phyloP scores from a whole-genome alignment of 2,113 vertebrate species.

The Pseudopipra pipra region DNA sequence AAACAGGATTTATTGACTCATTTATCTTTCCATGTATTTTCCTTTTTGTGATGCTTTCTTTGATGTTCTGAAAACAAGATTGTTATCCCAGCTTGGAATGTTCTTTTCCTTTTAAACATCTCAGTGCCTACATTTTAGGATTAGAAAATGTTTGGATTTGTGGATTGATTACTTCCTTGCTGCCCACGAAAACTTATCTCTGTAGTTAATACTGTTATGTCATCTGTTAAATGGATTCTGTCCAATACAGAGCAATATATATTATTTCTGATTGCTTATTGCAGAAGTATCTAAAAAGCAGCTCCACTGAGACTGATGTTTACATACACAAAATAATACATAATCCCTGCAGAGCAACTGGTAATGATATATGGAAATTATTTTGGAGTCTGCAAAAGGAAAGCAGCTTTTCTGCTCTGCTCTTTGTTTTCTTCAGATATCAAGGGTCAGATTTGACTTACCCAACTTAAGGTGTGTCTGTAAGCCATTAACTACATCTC shows the following conservation, averaged over 20 bases:
- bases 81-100: not conserved
- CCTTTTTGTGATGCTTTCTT: not conserved
- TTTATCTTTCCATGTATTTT: not conserved
- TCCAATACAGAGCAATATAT: not conserved
- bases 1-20: not conserved
- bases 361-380: not conserved
- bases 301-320: not conserved
- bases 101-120: not conserved
- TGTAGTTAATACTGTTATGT: not conserved
- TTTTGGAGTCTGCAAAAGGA: not conserved
- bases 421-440: not conserved
- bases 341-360: not conserved
- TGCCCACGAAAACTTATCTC: not conserved
- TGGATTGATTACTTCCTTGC: not conserved
- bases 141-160: not conserved
- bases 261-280: not conserved
- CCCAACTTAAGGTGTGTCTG: not conserved
- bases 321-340: not conserved
- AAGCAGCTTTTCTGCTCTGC: not conserved
- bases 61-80: not conserved
- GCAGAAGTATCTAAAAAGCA: not conserved
- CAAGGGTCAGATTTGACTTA: not conserved
- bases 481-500: not conserved
- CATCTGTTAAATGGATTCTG: not conserved
- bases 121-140: not conserved